Conservation (phyloP, 1,140 invertebrate genomes). For the Chironomus striatipennis region DNA sequence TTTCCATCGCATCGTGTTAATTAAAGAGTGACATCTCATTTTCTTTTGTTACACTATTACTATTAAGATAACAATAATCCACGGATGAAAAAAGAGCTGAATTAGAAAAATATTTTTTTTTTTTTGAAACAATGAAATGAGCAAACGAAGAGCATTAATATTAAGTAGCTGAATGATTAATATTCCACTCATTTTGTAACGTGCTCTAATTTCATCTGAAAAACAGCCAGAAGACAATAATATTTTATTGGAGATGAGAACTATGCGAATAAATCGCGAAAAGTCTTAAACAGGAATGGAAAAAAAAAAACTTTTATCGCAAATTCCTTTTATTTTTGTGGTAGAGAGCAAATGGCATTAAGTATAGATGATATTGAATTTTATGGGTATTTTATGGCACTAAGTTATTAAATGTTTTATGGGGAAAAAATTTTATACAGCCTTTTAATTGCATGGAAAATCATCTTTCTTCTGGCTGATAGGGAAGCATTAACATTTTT, state of each 20-base stretch:
- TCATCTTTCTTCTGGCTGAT: not conserved
- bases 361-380: not conserved
- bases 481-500: not conserved
- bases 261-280: slow-evolving; percentile 1
- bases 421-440: not conserved
- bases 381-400: not conserved
- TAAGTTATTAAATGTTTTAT: slow-evolving; percentile 10
- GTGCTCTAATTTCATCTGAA: not conserved
- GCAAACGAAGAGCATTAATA: not conserved
- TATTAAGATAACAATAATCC: not conserved
- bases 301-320: not conserved
- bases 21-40: not conserved
- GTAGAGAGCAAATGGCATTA: not conserved
- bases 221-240: not conserved
- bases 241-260: not conserved
- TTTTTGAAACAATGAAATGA: not conserved
- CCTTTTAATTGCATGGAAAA: not conserved
- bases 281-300: not conserved
- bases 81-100: no score
- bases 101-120: not conserved
- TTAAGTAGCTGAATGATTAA: slow-evolving; percentile 3
- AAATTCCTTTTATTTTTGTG: not conserved
- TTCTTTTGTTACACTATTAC: not conserved
- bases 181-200: not conserved
- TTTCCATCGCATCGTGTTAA: not conserved